phyloP scores from a whole-genome alignment of 2,888 invertebrate species.

The Agrilus cyanescens region DNA sequence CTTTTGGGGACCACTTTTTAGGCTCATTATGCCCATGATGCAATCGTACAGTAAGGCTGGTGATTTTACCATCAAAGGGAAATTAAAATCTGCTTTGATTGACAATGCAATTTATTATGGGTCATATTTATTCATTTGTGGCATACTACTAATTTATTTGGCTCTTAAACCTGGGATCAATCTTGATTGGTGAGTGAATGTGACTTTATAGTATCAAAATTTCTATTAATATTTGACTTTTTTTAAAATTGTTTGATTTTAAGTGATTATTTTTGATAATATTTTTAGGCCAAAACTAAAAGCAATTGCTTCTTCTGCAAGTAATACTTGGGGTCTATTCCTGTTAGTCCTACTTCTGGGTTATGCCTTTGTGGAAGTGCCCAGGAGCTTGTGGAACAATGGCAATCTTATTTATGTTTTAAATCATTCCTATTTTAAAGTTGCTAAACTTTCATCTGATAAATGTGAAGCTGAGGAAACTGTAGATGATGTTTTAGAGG shows the following conservation, averaged over 20 bases:
- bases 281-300: slow-evolving; percentile 67
- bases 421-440: slow-evolving; percentile 82
- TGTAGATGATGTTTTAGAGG: slow-evolving; percentile 89
- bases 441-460: slow-evolving; percentile 87
- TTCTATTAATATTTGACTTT: neutral
- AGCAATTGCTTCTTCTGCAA: slow-evolving; percentile 94
- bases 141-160: slow-evolving; percentile 86
- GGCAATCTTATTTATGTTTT: slow-evolving; percentile 76
- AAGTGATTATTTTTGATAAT: neutral
- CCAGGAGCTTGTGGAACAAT: slow-evolving; percentile 81
- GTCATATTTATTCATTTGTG: slow-evolving; percentile 89
- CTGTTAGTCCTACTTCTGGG: slow-evolving; percentile 83
- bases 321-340: slow-evolving; percentile 98
- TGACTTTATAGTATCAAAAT: neutral
- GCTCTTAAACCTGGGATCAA: slow-evolving; percentile 80
- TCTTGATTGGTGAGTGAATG: slow-evolving; percentile 61
- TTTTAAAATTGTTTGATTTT: neutral
- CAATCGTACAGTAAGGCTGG: slow-evolving; percentile 98
- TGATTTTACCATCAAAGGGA: slow-evolving; percentile 89
- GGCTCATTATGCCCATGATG: slow-evolving; percentile 95
- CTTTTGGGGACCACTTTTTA: slow-evolving; percentile 34
- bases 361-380: slow-evolving; percentile 94
- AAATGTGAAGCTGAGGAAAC: slow-evolving; percentile 96
- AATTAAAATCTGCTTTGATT: slow-evolving; percentile 85
- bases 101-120: slow-evolving; percentile 98